Conservation (phyloP, 2,797 vertebrate species). For the Acanthornis magna region DNA sequence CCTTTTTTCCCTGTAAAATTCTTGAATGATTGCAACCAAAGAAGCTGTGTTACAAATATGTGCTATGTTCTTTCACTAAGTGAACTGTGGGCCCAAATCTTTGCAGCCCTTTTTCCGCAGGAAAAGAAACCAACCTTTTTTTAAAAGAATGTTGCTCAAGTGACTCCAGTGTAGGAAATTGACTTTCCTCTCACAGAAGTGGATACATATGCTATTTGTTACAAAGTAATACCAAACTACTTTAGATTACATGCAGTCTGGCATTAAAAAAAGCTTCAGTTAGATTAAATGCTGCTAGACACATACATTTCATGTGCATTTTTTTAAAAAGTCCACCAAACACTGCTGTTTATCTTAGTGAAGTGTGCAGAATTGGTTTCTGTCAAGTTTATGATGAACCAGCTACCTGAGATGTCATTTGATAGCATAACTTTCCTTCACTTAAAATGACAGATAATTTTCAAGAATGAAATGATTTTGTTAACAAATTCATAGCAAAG, state of each 20-base stretch:
- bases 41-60: background rate
- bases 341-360: background rate
- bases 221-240: background rate
- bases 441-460: background rate
- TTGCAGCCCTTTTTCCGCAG: background rate
- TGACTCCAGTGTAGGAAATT: background rate
- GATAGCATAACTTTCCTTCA: background rate
- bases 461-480: background rate
- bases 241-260: background rate
- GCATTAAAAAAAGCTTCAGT: background rate
- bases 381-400: background rate
- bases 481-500: background rate
- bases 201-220: background rate
- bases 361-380: background rate
- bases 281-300: background rate
- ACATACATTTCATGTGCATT: background rate
- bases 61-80: background rate
- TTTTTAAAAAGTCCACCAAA: background rate
- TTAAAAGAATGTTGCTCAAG: background rate
- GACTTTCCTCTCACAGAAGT: background rate
- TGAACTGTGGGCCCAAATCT: background rate
- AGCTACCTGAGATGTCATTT: background rate
- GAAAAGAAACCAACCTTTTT: background rate
- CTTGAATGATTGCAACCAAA: background rate
- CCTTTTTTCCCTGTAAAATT: background rate